Evolutionary conservation across 1,140 invertebrate genomes (phyloP).

Genomic region (Nixonia krombeini): DNA sequence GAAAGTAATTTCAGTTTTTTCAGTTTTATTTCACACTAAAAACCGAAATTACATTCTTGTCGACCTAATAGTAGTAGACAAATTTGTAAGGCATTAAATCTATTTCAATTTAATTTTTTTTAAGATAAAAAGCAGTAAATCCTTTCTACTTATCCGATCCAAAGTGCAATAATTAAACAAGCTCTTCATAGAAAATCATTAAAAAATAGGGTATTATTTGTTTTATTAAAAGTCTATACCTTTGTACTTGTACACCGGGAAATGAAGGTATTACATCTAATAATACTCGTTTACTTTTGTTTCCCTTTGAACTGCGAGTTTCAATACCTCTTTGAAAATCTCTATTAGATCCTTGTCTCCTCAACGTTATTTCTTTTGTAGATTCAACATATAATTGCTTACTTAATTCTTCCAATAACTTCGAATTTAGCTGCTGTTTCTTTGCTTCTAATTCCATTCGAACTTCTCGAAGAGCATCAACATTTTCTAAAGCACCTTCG

Average conservation of each 20-base stretch:
- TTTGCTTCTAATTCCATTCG: constrained; percentile 79
- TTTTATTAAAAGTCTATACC: constrained; percentile 6
- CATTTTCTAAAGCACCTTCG: constrained; percentile 80
- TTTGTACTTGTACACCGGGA: not conserved
- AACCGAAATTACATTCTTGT: too few species aligned
- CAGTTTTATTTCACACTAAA: too few species aligned
- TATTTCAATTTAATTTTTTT: too few species aligned
- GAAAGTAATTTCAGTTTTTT: too few species aligned
- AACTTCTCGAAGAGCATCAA: constrained; percentile 87
- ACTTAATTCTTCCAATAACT: constrained; percentile 81
- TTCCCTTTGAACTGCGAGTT: constrained; percentile 68
- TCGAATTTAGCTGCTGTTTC: constrained; percentile 81
- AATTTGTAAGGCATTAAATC: too few species aligned
- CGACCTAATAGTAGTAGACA: too few species aligned
- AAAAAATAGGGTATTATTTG: too few species aligned
- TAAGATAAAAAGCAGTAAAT: not conserved
- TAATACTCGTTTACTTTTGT: constrained; percentile 56
- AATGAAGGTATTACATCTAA: constrained; percentile 44
- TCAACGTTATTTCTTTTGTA: constrained; percentile 73
- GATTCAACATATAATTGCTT: constrained; percentile 82
- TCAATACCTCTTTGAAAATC: constrained; percentile 74
- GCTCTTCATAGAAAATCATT: too few species aligned
- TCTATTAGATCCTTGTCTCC: constrained; percentile 76
- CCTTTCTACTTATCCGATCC: not conserved
- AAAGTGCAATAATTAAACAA: too few species aligned